phyloP scores from a whole-genome alignment of 2,113 vertebrate species.

The Poicephalus gulielmi region DNA sequence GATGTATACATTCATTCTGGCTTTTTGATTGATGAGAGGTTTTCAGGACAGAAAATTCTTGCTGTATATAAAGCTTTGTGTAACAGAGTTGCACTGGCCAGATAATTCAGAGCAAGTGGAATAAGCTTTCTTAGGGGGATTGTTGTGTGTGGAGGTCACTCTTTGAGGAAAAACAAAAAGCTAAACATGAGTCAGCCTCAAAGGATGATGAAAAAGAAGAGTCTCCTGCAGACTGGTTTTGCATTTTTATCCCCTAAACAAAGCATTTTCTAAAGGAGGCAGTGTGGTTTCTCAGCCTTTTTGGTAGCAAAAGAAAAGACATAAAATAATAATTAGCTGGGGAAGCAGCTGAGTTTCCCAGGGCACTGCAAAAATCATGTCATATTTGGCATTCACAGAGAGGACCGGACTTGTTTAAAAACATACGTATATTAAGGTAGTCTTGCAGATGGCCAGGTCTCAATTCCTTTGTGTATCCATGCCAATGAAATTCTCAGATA shows the following conservation, averaged over 20 bases:
- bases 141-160: neutral
- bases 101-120: neutral
- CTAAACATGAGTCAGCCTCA: neutral
- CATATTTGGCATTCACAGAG: neutral
- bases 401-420: neutral
- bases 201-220: neutral
- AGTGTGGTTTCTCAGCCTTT: neutral
- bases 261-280: neutral
- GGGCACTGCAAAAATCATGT: neutral
- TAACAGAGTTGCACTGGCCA: neutral
- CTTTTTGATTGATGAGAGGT: neutral
- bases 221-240: neutral
- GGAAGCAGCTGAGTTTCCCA: neutral
- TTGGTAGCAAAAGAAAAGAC: neutral
- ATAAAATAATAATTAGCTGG: neutral
- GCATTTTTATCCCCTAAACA: neutral
- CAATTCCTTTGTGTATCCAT: neutral
- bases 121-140: neutral
- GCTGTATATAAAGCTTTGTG: neutral
- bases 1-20: neutral
- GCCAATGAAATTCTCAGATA: neutral
- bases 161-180: neutral
- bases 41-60: slow-evolving; percentile 17
- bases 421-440: neutral
- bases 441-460: neutral